Conservation (phyloP, 2,113 vertebrate genomes). For the Athene cunicularia region DNA sequence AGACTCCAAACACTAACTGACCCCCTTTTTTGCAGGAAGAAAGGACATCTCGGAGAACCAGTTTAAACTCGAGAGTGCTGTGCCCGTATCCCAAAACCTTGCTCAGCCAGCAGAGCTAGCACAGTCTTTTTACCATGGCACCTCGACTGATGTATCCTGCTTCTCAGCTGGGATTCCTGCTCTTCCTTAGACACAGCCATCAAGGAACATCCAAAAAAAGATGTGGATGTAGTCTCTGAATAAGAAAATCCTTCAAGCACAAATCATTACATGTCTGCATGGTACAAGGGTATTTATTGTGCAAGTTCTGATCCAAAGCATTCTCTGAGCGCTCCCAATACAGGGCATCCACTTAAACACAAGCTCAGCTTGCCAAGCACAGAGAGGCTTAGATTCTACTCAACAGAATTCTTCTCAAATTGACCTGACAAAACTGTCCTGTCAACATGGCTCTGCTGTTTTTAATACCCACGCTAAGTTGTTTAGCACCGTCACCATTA, state of each 20-base stretch:
- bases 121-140: accelerated
- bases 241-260: not conserved
- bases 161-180: not conserved
- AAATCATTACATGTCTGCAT: accelerated
- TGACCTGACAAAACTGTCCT: not conserved
- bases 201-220: not conserved
- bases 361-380: not conserved
- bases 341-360: no score
- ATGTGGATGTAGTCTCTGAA: not conserved
- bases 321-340: not conserved
- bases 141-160: not conserved
- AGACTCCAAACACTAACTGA: not conserved
- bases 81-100: not conserved
- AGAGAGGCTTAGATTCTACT: not conserved
- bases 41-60: not conserved
- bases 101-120: not conserved
- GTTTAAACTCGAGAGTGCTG: not conserved
- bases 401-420: not conserved
- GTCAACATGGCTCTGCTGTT: not conserved
- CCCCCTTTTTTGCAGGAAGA: not conserved
- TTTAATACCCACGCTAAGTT: not conserved
- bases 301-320: not conserved
- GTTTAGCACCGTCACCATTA: not conserved
- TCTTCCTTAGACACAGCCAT: not conserved
- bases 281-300: no score